Evolutionary conservation across 1,140 invertebrate genomes (phyloP), one percentile per base, ranked within the genome.

Genomic region (Rhyzopertha dominica): DNA sequence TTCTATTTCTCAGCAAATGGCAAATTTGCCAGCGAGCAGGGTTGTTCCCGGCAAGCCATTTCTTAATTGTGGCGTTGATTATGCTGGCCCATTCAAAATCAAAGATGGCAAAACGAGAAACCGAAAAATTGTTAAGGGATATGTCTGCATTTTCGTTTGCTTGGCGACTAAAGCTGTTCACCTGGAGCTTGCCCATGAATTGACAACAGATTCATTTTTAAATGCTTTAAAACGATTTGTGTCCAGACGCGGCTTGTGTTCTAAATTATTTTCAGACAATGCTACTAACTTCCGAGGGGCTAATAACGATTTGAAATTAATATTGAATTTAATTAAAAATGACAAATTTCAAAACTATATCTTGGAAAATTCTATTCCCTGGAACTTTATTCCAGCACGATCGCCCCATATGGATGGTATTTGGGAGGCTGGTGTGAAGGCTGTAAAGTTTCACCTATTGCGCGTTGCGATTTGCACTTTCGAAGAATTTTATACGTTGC

Each of bases 161-260:
- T 36, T 35, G 41, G 7, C 41, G 18, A 17, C 34, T 1, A 60
- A 56, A 25, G 48, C 53, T 2, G 32, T 59, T 10, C 59, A 63
- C 35, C 18, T 69, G 2, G 62, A 69, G 29, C 24, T 57, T 3
- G 54, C 55, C 2, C 38, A 39, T 20, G 51, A 56, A 35, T 51
- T 48, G 24, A 38, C 49, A 1, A 38, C 50, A 1, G 44, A 53
- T 7, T 20, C 43, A 16, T 52, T 53, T 59, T 14, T 57, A 29
- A 41, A 59, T 38, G 51, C 61, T 5, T 47, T 66, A 4, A 41
- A 58, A 17, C 37, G 65, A 12, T 68, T 69, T 40, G 34, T 65
- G 5, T 40, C 51, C 5, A 9, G 54, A 16, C 25, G 66, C 36
- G 59, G 62, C 10, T 19, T 38, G 9, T 42, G 57, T 4, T 17